Conservation (phyloP, 2,797 vertebrate species). For the Acipenser transmontanus region DNA sequence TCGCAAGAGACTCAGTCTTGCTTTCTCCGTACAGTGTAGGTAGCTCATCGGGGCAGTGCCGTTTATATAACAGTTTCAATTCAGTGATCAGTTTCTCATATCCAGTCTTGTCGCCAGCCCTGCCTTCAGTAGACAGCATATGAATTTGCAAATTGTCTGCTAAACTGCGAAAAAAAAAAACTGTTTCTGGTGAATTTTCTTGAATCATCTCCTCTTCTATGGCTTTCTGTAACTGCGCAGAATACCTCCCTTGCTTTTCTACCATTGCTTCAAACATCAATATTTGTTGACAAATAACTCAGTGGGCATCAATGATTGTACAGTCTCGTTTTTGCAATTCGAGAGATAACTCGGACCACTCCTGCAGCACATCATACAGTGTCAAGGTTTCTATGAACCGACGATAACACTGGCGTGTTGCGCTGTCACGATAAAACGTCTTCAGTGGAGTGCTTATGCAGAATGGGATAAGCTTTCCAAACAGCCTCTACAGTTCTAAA, state of each 20-base stretch:
- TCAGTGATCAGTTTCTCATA: conserved; percentile 16
- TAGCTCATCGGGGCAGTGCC: conserved; percentile 11
- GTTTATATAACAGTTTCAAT: conserved; percentile 16
- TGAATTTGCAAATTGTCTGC: not conserved
- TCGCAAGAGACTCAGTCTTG: conserved; percentile 13
- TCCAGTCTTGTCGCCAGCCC: not conserved
- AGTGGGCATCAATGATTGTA: conserved; percentile 15
- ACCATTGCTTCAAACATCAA: conserved; percentile 14
- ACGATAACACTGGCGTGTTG: conserved; percentile 1
- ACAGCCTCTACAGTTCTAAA: not conserved
- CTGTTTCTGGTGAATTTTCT: conserved; percentile 3
- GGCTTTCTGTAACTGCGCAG: conserved; percentile 7
- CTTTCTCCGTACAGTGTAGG: conserved; percentile 10
- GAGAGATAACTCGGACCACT: conserved; percentile 18
- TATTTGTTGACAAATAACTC: conserved; percentile 13
- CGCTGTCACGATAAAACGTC: not conserved
- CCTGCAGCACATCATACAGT: conserved; percentile 14
- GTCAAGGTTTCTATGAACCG: conserved; percentile 10
- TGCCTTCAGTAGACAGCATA: conserved; percentile 6
- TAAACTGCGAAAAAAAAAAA: conserved; percentile 8
- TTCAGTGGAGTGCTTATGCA: conserved; percentile 16
- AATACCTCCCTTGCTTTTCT: conserved; percentile 9
- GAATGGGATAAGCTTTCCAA: not conserved
- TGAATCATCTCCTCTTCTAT: conserved; percentile 15
- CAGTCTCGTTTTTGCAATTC: conserved; percentile 16